Conservation (phyloP, 37 sponge, comb jelly and placozoan species). For the Axinella damicornis region DNA sequence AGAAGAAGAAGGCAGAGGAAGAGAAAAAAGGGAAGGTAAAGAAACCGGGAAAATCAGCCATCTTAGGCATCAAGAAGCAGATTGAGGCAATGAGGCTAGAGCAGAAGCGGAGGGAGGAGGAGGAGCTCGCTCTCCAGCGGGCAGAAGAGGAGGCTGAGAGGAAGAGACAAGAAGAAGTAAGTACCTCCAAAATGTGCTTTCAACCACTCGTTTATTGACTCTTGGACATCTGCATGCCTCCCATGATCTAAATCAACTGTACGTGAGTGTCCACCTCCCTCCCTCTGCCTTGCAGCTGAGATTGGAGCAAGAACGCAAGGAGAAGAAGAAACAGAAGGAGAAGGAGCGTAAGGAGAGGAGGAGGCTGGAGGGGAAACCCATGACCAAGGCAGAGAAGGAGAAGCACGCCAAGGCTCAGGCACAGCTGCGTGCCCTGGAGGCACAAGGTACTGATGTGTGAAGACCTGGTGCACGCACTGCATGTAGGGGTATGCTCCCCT, state of each 20-base stretch:
- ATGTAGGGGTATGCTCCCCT: no score
- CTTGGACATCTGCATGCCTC: not conserved
- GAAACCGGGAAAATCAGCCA: constrained; percentile 48
- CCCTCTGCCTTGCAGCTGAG: constrained; percentile 19
- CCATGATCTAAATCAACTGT: no score
- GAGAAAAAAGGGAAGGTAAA: constrained; percentile 41
- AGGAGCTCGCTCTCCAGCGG: constrained; percentile 47
- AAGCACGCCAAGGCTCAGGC: constrained; percentile 58
- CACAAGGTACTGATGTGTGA: constrained; percentile 77
- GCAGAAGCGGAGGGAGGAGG: constrained; percentile 79
- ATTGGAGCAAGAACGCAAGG: constrained; percentile 83
- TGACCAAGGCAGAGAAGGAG: constrained; percentile 89
- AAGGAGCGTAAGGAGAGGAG: constrained; percentile 79
- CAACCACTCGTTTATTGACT: not conserved
- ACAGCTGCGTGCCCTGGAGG: constrained; percentile 62
- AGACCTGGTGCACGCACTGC: no score
- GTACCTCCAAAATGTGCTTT: not conserved
- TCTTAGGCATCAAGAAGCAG: constrained; percentile 69
- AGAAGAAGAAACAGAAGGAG: constrained; percentile 80
- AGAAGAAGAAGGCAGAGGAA: constrained; percentile 67
- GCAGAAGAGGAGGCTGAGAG: constrained; percentile 85
- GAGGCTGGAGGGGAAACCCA: constrained; percentile 90
- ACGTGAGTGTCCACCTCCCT: no score
- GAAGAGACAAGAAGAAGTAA: constrained; percentile 58
- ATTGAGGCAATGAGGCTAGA: constrained; percentile 62